Evolutionary conservation across 2,888 invertebrate species (phyloP), one percentile per base, ranked within the genome.

Genomic region (Marronus borbonicus): DNA sequence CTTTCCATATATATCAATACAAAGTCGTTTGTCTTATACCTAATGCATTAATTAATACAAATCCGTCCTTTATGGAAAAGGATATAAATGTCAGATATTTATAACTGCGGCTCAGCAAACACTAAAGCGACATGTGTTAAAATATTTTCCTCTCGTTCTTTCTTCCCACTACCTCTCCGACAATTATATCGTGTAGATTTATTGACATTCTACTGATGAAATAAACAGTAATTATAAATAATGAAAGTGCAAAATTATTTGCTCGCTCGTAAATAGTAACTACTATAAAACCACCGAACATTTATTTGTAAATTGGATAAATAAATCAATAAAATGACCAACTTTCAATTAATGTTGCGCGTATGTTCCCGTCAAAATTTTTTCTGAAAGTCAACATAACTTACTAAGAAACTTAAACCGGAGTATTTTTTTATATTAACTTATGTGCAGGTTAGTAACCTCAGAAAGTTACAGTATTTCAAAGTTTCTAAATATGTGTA

Each of bases 211-310:
- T 66, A 72, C 76, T 68, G 76, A 79, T 78, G 78, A 80, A 80
- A 79, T 72, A 80, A 78, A 80, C 78, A 72, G 70, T 80, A 78
- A 78, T 79, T 79, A 80, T 50, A 66, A 75, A 74, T 76, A 80
- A 80, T 78, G 77, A 75, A 76, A 72, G 77, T 66, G 64, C 72
- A 74, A 78, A 64, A 49, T 60, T 55, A 78, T 65, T 39, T 75
- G 44, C 31, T 60, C 31, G 39, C 17, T 66, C 62, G 64, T 64
- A 52, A 52, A 52, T n/a, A 52, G 17, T 52, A 17, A 17, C 52
- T 52, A 17, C 52, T 52, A 7, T 70, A 55, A 36, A 10, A 49
- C 17, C 17, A 52, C 0, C 52, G 10, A 28, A 49, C 36, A 52
- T 76, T 64, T 50, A 17, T 39, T 76, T 76, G 70, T 58, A 77